Percentiles rank a stretch among this genome's conserved stretches.
These are phyloP conservation scores for Orchesellides sinensis DNA, from an alignment of 2,888 invertebrate genomes.

Conservation along the genomic window DNA sequence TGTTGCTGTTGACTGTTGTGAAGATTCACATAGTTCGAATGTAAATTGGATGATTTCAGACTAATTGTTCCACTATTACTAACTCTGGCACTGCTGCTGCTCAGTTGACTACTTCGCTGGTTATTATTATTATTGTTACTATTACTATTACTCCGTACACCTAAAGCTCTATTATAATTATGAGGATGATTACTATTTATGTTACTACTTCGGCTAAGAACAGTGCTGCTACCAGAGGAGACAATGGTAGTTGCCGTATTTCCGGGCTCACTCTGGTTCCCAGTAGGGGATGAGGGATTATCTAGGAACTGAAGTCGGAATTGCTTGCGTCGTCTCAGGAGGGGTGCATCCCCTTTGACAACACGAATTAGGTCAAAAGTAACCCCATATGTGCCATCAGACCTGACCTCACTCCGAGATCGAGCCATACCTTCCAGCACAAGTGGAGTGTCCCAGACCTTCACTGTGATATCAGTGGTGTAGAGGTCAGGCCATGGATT, in stretches of 20 bases:
- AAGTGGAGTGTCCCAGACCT: constrained; percentile 73
- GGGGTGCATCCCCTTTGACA: constrained; percentile 74
- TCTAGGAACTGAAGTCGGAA: constrained; percentile 75
- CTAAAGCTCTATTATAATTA: constrained; percentile 58
- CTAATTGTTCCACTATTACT: constrained; percentile 62
- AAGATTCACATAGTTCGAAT: constrained; percentile 67
- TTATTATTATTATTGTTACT: constrained; percentile 33
- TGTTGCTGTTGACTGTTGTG: constrained; percentile 56
- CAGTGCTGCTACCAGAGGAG: constrained; percentile 22
- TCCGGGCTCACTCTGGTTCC: constrained; percentile 33
- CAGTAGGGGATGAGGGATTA: constrained; percentile 64
- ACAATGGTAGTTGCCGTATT: constrained; percentile 32
- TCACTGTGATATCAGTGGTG: constrained; percentile 72
- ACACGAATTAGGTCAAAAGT: constrained; percentile 74
- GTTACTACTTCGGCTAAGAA: constrained; percentile 17
- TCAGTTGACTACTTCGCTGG: constrained; percentile 52
- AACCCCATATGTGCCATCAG: constrained; percentile 74
- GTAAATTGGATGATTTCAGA: constrained; percentile 64
- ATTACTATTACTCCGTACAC: constrained; percentile 51
- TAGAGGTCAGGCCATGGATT: constrained; percentile 71
- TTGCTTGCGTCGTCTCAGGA: constrained; percentile 73
- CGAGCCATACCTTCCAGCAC: constrained; percentile 74
- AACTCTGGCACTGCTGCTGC: constrained; percentile 53
- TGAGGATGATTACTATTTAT: constrained; percentile 54
- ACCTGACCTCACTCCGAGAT: constrained; percentile 73